These are phyloP conservation scores for Teleopsis dalmanni DNA, from an alignment of 1,140 invertebrate genomes.

Conservation along the genomic window DNA sequence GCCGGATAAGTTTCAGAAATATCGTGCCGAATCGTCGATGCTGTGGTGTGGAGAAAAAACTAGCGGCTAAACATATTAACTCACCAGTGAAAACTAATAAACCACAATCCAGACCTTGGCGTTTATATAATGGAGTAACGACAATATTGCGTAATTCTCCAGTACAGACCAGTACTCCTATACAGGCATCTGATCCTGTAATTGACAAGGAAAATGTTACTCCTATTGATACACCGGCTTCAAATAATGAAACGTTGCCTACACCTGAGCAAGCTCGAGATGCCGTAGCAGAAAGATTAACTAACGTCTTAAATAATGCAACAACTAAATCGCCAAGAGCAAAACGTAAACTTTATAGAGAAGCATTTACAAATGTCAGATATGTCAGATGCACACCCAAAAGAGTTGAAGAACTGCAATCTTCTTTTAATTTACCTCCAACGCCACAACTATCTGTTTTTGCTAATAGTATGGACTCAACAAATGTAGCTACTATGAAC, in stretches of 20 bases:
- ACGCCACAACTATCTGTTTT: no score
- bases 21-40: constrained; percentile 28
- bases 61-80: background rate
- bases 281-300: background rate
- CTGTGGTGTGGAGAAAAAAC: constrained; percentile 10
- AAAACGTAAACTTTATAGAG: no score
- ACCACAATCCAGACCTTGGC: constrained; percentile 1
- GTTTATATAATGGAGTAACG: background rate
- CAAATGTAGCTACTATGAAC: no score
- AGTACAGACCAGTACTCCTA: constrained; percentile 10
- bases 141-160: no score
- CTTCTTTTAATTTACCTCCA: no score
- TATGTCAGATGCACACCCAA: no score
- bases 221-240: background rate
- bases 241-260: background rate
- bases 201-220: background rate
- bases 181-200: background rate
- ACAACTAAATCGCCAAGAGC: no score
- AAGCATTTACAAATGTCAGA: no score
- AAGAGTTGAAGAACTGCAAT: no score
- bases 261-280: background rate
- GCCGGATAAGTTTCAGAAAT: constrained; percentile 28
- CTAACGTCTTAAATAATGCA: no score
- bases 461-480: no score
- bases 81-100: background rate